Conservation (phyloP, 2,113 vertebrate genomes). For the Hippocampus abdominalis region DNA sequence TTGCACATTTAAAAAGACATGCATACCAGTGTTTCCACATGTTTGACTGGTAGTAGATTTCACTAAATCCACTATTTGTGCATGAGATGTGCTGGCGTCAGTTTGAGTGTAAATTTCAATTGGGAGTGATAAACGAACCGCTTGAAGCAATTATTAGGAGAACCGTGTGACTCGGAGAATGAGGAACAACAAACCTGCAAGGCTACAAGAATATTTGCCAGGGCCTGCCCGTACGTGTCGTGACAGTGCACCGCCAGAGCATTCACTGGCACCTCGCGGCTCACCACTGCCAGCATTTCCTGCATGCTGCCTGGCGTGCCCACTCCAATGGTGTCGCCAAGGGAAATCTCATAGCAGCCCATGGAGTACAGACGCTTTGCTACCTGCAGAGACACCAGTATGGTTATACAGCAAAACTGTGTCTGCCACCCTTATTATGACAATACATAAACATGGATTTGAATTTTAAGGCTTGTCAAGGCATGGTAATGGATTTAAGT, state of each 20-base stretch:
- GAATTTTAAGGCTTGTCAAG: neutral
- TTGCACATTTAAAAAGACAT: no score
- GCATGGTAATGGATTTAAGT: neutral
- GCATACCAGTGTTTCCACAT: no score
- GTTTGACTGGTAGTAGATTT: no score
- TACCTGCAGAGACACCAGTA: slow-evolving; percentile 70
- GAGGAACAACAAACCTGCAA: slow-evolving; percentile 78
- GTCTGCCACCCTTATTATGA: neutral
- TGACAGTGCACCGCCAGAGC: slow-evolving; percentile 95
- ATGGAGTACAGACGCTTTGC: slow-evolving; percentile 87
- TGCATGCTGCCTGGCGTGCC: slow-evolving; percentile 89
- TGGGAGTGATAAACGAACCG: neutral
- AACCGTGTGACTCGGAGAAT: no score
- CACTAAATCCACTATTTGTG: no score
- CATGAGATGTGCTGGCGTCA: neutral
- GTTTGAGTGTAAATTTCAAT: neutral
- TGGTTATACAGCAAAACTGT: neutral
- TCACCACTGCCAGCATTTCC: slow-evolving; percentile 84
- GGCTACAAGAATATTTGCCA: slow-evolving; percentile 90
- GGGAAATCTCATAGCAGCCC: slow-evolving; percentile 97
- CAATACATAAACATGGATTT: neutral
- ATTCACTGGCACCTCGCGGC: slow-evolving; percentile 82
- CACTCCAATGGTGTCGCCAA: slow-evolving; percentile 92
- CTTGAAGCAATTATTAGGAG: no score
- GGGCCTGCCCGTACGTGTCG: slow-evolving; percentile 94